Evolutionary conservation across 2,113 vertebrate genomes (phyloP).

Genomic region (Mus musculus): GRCm39 chr11:51495501-51496000

Average conservation of each 20-base stretch:
- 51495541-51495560: conserved; percentile 99
- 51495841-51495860: background rate
- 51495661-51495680: background rate
- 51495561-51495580: conserved; percentile 99
- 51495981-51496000: background rate
- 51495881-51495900: background rate
- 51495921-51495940: background rate
- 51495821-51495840: background rate
- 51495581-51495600: conserved; percentile 99
- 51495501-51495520: conserved; percentile 98
- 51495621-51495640: conserved; percentile 98
- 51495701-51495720: background rate
- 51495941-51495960: no score
- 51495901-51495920: background rate
- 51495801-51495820: background rate
- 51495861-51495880: background rate
- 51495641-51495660: conserved; percentile 88
- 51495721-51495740: background rate
- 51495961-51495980: background rate
- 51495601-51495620: conserved; percentile 98
- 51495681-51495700: background rate
- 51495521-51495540: conserved; percentile 97
- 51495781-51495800: background rate
- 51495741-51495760: background rate
- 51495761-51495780: background rate